Conservation (phyloP, 1,140 invertebrate genomes). For the Diploscapter pachys region DNA sequence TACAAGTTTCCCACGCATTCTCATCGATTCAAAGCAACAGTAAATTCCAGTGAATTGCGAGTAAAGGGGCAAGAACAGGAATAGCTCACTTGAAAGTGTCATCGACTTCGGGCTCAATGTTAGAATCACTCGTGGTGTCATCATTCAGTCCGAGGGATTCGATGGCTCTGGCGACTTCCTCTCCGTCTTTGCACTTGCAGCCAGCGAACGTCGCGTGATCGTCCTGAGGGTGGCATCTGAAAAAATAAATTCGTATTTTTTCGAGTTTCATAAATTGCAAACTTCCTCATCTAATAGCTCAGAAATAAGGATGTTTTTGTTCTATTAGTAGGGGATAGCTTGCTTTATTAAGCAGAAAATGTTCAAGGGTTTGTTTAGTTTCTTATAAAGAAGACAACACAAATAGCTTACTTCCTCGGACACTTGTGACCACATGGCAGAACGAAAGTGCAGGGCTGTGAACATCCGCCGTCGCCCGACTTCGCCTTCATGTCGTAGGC, state of each 20-base stretch:
- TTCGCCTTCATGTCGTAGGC: background rate
- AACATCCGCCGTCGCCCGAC: slow-evolving; percentile 24
- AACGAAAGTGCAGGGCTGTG: background rate
- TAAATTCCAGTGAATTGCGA: too few relatives aligned
- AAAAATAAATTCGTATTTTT: background rate
- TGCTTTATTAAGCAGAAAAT: background rate
- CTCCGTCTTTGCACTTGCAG: too few relatives aligned
- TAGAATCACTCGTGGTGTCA: too few relatives aligned
- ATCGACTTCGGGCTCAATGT: too few relatives aligned
- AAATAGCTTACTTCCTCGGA: background rate
- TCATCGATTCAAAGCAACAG: too few relatives aligned
- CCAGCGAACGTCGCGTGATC: background rate
- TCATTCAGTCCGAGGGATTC: too few relatives aligned
- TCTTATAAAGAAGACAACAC: background rate
- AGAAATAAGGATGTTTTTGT: background rate
- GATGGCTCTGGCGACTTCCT: too few relatives aligned
- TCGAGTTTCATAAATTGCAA: background rate
- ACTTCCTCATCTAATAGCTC: background rate
- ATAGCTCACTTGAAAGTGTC: too few relatives aligned
- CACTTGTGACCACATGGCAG: slow-evolving; percentile 18
- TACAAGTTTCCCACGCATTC: too few relatives aligned
- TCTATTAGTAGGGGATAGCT: background rate
- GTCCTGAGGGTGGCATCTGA: slow-evolving; percentile 9
- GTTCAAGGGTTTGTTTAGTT: background rate
- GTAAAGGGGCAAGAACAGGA: too few relatives aligned